Evolutionary conservation across 2,113 vertebrate species (phyloP), one percentile per base, ranked within the genome.

Genomic region (Kobus ellipsiprymnus): DNA sequence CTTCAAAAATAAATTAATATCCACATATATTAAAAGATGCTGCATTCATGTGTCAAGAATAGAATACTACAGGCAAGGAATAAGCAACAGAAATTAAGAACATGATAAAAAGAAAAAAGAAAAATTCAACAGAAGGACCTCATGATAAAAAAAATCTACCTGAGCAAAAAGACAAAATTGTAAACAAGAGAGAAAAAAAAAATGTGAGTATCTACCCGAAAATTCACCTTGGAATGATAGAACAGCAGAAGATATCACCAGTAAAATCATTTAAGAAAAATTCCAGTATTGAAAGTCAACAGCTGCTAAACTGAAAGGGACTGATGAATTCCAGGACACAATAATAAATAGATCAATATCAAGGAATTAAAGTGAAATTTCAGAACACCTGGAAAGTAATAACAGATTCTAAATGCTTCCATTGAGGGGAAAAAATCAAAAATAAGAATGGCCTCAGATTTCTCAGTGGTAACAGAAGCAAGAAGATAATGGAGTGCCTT

Each of bases 241-340:
- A 92, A 86, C 44, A 5, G 27, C 55, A 93, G 1, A 84, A 80
- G 6, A 52, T 50, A 93, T 44, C 25, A 90, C 17, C 90, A 96
- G 93, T 85, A 30, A 97, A 90, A 85, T 87, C 36, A 94, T 46
- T 90, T 80, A 84, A 67, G 25, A 94, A 89, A 91, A 87, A 48
- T 52, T 93, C 50, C 48, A 87, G 14, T 81, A 78, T 3, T 90
- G 52, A 94, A 90, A n/a, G n/a, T 7, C 44, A 97, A 87, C 27
- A 54, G 36, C 27, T 91, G 12, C 16, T 52, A 97, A 87, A 44
- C 36, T 67, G n/a, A 62, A 90, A 95, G 13, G 71, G 44, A 19
- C 54, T 54, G 57, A 52, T 60, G 50, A 91, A 95, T 78, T 14
- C 13, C 40, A 55, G 21, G 7, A 82, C 40, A 87, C 44, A 87